Conservation (phyloP, 2,888 invertebrate genomes). For the Vanessa cardui region DNA sequence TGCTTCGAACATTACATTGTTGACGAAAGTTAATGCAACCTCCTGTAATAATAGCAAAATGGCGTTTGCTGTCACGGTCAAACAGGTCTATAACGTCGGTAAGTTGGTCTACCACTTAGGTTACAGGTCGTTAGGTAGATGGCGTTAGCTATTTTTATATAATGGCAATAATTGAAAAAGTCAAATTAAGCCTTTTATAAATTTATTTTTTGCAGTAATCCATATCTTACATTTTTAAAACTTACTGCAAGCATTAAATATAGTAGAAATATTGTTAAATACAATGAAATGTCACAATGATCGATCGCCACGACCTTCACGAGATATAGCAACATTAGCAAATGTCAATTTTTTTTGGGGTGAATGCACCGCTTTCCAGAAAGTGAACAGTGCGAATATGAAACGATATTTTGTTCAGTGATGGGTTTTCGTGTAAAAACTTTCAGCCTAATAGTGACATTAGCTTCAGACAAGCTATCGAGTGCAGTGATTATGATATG, state of each 20-base stretch:
- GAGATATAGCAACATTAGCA: background rate
- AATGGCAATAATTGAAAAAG: background rate
- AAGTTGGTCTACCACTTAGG: slow-evolving; percentile 49
- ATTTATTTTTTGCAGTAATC: background rate
- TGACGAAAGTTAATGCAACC: slow-evolving; percentile 79
- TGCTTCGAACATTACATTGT: slow-evolving; percentile 70
- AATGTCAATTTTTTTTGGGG: slow-evolving; percentile 25
- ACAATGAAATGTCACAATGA: background rate
- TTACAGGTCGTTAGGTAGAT: slow-evolving; percentile 44
- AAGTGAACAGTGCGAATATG: slow-evolving; percentile 35
- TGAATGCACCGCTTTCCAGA: slow-evolving; percentile 29
- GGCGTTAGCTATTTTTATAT: slow-evolving; percentile 40
- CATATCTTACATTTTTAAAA: background rate
- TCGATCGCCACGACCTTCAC: background rate
- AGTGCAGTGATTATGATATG: slow-evolving; percentile 12
- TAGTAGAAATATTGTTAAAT: background rate
- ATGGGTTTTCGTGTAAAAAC: slow-evolving; percentile 52
- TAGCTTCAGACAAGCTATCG: slow-evolving; percentile 26
- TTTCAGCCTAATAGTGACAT: slow-evolving; percentile 45
- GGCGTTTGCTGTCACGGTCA: slow-evolving; percentile 65
- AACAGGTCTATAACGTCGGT: slow-evolving; percentile 48
- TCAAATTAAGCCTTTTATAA: background rate
- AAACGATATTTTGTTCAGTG: slow-evolving; percentile 44
- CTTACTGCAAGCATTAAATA: background rate
- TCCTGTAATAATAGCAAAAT: slow-evolving; percentile 78